Evolutionary conservation across 1,140 invertebrate species (phyloP).

Genomic region (Hesperophylax magnus): DNA sequence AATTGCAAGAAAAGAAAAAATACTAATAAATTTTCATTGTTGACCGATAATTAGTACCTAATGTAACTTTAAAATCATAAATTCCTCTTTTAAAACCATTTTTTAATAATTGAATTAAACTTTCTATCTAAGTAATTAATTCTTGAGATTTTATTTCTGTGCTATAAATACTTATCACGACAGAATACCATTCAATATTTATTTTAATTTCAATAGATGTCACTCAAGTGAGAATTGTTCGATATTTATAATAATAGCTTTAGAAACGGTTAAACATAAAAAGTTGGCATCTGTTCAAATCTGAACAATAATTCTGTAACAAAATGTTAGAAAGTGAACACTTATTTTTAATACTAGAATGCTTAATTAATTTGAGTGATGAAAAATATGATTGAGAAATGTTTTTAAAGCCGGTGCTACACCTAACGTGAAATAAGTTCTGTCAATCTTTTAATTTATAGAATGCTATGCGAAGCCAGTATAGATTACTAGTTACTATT

Average conservation of each 20-base stretch:
- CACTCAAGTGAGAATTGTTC: not conserved
- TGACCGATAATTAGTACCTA: not conserved
- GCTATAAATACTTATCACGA: not conserved
- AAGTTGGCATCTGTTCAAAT: too few relatives aligned
- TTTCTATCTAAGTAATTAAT: not conserved
- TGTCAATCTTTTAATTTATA: too few relatives aligned
- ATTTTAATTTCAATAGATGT: not conserved
- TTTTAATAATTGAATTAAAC: too few relatives aligned
- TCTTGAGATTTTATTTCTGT: not conserved
- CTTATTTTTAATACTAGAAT: too few relatives aligned
- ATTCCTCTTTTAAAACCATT: not conserved
- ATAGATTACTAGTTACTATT: too few relatives aligned
- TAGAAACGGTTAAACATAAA: not conserved
- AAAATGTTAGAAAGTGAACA: too few relatives aligned
- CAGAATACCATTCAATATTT: not conserved
- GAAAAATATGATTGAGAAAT: too few relatives aligned
- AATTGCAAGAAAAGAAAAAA: not conserved
- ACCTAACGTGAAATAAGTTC: too few relatives aligned
- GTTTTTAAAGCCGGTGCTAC: too few relatives aligned
- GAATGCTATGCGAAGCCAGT: too few relatives aligned
- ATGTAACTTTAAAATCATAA: conserved; percentile 2
- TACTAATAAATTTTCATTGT: not conserved
- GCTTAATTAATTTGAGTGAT: too few relatives aligned
- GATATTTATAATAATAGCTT: not conserved
- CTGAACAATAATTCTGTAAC: too few relatives aligned